Evolutionary conservation across 2,888 invertebrate species (phyloP).

Genomic region (Steinernema carpocapsae): DNA sequence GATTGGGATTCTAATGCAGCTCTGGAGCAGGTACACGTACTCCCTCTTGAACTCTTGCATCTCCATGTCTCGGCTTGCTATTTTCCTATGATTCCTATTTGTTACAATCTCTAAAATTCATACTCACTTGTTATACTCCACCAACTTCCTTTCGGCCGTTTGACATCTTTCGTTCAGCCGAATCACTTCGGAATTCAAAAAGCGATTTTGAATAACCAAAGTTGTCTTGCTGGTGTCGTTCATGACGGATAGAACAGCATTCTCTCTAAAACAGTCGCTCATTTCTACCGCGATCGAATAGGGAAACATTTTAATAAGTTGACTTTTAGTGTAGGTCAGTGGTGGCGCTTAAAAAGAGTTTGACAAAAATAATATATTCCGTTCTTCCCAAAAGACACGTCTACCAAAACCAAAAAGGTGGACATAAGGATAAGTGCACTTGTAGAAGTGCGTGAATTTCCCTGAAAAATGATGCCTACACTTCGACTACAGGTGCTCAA

Average conservation of each 20-base stretch:
- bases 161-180: conserved; percentile 70
- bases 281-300: no score
- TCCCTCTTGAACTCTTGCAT: conserved; percentile 72
- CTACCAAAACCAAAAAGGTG: no score
- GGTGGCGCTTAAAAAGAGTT: no score
- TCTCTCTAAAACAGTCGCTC: conserved; percentile 13
- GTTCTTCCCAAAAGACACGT: no score
- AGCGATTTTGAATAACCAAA: conserved; percentile 70
- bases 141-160: conserved; percentile 65
- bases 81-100: conserved; percentile 55
- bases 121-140: conserved; percentile 41
- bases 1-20: conserved; percentile 71
- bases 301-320: no score
- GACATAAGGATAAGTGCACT: no score
- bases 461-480: no score
- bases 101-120: neutral
- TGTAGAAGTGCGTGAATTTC: neutral
- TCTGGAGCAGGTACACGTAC: conserved; percentile 72
- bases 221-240: conserved; percentile 40
- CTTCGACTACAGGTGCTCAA: no score
- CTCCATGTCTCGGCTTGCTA: conserved; percentile 69
- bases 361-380: no score
- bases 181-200: conserved; percentile 72
- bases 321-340: no score
- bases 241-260: conserved; percentile 26